Evolutionary conservation across 2,888 invertebrate genomes (phyloP).

Genomic region (Eubasilissa splendida): DNA sequence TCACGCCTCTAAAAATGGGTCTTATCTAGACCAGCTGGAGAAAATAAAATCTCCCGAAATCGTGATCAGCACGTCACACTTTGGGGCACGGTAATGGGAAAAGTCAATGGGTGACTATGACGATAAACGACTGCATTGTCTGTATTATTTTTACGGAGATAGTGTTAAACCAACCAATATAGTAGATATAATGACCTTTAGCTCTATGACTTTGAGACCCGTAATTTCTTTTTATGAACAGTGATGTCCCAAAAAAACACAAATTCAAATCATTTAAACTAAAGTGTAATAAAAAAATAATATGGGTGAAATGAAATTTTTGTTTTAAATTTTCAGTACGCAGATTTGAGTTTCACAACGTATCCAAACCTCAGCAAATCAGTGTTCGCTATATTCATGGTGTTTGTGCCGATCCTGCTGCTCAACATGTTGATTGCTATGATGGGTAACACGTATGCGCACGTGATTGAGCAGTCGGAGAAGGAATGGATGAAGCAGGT

Average conservation of each 20-base stretch:
- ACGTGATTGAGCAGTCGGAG: slow-evolving; percentile 97
- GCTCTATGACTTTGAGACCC: too few species aligned
- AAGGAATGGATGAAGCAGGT: slow-evolving; percentile 99
- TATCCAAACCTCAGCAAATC: slow-evolving; percentile 95
- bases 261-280: not conserved
- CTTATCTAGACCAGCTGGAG: too few species aligned
- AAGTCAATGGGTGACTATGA: too few species aligned
- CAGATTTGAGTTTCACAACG: slow-evolving; percentile 89
- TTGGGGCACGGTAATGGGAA: too few species aligned
- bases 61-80: too few species aligned
- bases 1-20: too few species aligned
- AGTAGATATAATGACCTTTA: too few species aligned
- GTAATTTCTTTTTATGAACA: not conserved
- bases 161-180: too few species aligned
- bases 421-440: slow-evolving; percentile 98
- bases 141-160: too few species aligned
- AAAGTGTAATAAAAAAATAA: not conserved
- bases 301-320: not conserved
- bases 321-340: slow-evolving; percentile 80
- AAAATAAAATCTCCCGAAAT: too few species aligned
- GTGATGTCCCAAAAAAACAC: not conserved
- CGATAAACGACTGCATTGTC: too few species aligned
- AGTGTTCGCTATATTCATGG: slow-evolving; percentile 98
- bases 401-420: slow-evolving; percentile 95
- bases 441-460: slow-evolving; percentile 99